Evolutionary conservation across 2,113 vertebrate genomes (phyloP).

Genomic region (Riparia riparia): DNA sequence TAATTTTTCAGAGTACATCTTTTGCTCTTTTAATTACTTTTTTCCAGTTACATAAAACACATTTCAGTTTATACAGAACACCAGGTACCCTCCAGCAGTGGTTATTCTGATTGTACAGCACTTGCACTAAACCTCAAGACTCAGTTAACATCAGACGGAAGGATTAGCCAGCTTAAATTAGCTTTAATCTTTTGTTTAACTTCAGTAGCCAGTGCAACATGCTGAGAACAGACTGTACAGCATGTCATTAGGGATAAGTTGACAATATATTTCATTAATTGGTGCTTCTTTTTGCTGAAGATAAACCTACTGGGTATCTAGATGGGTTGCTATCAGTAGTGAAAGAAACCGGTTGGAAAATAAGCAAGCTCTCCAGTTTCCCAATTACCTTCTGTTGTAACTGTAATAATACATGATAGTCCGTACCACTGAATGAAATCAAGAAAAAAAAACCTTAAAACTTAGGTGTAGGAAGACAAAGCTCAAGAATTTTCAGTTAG

Average conservation of each 20-base stretch:
- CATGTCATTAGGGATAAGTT: not conserved
- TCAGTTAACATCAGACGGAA: not conserved
- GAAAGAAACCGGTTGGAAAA: not conserved
- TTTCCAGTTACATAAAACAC: not conserved
- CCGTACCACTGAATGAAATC: not conserved
- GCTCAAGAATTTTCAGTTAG: not conserved
- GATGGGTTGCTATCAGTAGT: not conserved
- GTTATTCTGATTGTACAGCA: not conserved
- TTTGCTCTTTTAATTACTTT: not conserved
- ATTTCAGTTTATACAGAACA: not conserved
- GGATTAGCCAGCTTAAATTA: not conserved
- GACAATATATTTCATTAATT: not conserved
- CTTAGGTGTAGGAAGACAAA: not conserved
- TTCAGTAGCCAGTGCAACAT: not conserved
- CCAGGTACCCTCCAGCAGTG: not conserved
- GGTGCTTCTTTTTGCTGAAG: not conserved
- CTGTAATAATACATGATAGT: not conserved
- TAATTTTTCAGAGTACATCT: not conserved
- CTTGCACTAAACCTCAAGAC: not conserved
- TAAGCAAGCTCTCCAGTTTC: not conserved
- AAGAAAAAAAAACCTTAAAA: not conserved
- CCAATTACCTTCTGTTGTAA: not conserved
- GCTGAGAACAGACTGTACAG: not conserved
- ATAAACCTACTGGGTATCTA: not conserved
- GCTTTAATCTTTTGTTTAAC: not conserved